These are phyloP conservation scores for Artibeus jamaicensis DNA, from an alignment of 2,797 vertebrate species.

Conservation along the genomic window DNA sequence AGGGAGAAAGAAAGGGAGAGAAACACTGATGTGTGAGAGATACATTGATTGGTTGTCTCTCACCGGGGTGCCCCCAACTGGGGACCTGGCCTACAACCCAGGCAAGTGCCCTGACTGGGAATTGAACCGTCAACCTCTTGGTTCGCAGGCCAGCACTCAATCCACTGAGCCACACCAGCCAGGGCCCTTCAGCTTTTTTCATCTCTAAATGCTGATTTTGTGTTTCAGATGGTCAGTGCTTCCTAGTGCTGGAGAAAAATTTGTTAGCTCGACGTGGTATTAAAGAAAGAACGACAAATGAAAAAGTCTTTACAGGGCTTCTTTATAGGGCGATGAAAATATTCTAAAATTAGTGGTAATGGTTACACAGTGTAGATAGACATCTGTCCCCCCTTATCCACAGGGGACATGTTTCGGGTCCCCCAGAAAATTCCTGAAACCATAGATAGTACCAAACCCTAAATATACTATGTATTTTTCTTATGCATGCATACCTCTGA, in stretches of 20 bases:
- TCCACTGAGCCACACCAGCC: background rate
- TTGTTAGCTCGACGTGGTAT: background rate
- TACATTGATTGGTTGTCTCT: background rate
- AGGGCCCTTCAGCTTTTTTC: background rate
- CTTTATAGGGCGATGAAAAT: conserved; percentile 15
- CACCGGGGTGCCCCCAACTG: background rate
- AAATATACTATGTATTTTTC: background rate
- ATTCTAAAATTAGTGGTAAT: background rate
- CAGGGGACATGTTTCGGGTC: background rate
- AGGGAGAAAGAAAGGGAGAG: background rate
- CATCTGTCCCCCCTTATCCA: background rate
- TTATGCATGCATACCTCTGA: background rate
- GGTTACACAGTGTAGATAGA: background rate
- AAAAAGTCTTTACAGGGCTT: background rate
- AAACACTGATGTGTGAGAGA: background rate
- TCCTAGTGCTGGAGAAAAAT: conserved; percentile 5
- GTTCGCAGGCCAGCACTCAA: background rate
- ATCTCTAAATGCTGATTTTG: background rate
- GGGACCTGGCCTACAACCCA: background rate
- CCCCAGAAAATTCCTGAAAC: background rate
- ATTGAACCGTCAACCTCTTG: background rate
- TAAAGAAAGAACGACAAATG: conserved; percentile 24
- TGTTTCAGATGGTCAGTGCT: background rate
- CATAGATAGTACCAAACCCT: background rate
- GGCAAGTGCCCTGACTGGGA: background rate